Base-by-base conservation (phyloP, 2,113 vertebrate genomes). In the Cromileptes altivelis region DNA sequence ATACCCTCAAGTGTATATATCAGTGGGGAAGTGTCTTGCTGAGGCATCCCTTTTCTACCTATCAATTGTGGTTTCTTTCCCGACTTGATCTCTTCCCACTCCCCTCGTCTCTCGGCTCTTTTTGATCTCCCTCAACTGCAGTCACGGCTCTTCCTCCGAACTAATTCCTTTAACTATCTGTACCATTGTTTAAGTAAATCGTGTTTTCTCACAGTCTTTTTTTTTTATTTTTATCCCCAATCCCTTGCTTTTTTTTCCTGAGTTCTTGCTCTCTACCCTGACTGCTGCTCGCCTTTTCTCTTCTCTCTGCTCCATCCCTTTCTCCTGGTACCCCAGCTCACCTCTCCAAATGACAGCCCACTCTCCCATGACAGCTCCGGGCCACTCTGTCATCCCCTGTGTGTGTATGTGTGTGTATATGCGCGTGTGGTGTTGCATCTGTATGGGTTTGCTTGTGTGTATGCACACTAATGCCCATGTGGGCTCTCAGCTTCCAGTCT, bases 281-380 rank as follows among this genome's bases (percentile, higher is more conserved):
- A 27, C 30, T 68, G 69, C 53, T 18, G 27, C 17, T 37, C 14
- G 17, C 37, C 4, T 58, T 53, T 61, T 21, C 47, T 75, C 18
- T 18, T 70, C 52, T 69, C 21, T 70, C 65, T 65, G 42, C 64
- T 68, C 47, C 42, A 85, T 77, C 68, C 25, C 42, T 64, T 61
- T 71, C 27, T 57, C 18, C 21, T 18, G 27, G 57, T 70, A 50
- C 55, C 72, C 15, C 53, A 9, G 25, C 55, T 79, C 72, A 85
- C 78, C 80, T 90, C 83, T 81, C 33, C 62, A 80, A 84, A 89
- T 85, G 81, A 89, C 85, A 91, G 57, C 70, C 49, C 84, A 84
- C 55, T 90, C 84, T 88, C 76, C 86, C 78, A 85, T 85, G 81
- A 86, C 52, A 52, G 84, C 84, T 72, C 45, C 4, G 5, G 82